Evolutionary conservation across 2,888 invertebrate species (phyloP).

Genomic region (Dryocosmus kuriphilus): DNA sequence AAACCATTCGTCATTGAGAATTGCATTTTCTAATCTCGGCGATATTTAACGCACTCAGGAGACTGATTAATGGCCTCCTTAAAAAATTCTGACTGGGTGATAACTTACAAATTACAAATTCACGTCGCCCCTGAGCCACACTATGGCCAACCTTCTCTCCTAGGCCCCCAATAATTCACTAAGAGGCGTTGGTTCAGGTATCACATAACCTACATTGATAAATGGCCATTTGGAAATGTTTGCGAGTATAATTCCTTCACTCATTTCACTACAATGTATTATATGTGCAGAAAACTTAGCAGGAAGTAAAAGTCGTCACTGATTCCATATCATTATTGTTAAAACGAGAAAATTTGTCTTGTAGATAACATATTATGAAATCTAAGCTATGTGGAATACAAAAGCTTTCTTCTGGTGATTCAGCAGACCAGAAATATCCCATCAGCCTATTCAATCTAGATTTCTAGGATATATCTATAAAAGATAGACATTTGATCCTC

Average conservation of each 20-base stretch:
- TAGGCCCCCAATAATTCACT: constrained; percentile 65
- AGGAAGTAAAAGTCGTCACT: constrained; percentile 11
- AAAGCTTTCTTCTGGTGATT: background rate
- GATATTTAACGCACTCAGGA: constrained; percentile 60
- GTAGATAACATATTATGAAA: background rate
- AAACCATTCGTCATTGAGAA: constrained; percentile 38
- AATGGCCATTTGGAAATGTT: constrained; percentile 60
- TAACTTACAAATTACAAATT: constrained; percentile 68
- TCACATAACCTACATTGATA: constrained; percentile 63
- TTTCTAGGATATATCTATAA: background rate
- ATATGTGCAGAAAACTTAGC: background rate
- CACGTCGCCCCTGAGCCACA: constrained; percentile 51
- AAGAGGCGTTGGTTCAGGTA: constrained; percentile 60
- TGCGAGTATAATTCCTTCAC: constrained; percentile 43
- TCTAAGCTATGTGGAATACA: background rate
- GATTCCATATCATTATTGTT: background rate
- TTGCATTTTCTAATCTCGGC: constrained; percentile 55
- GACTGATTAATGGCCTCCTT: constrained; percentile 60
- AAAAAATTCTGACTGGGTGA: constrained; percentile 61
- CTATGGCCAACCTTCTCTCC: constrained; percentile 26
- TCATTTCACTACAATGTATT: constrained; percentile 32
- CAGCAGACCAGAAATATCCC: background rate
- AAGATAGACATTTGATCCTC: background rate
- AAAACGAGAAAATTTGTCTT: background rate
- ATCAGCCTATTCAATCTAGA: background rate